Conservation (phyloP, 2,888 invertebrate genomes). For the Sipha maydis region DNA sequence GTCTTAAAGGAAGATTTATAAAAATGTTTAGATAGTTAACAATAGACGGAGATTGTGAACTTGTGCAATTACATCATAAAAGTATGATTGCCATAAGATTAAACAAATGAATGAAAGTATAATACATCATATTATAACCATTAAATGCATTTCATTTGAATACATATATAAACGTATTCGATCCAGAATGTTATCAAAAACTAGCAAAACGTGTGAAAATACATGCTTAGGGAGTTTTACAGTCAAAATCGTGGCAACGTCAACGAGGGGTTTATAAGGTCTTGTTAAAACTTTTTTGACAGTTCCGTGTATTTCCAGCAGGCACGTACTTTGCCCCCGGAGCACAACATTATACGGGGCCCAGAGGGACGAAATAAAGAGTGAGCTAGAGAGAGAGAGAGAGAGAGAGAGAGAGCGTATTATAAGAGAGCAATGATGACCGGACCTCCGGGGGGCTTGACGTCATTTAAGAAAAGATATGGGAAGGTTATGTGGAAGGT, state of each 20-base stretch:
- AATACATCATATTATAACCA: too few relatives aligned
- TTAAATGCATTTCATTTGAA: too few relatives aligned
- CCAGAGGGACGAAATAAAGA: background rate
- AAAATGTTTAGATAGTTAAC: too few relatives aligned
- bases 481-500: background rate
- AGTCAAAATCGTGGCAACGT: background rate
- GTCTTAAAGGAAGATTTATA: background rate
- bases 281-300: slow-evolving; percentile 42
- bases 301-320: slow-evolving; percentile 1
- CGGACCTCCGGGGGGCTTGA: background rate
- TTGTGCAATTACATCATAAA: too few relatives aligned
- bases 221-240: background rate
- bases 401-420: background rate
- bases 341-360: background rate
- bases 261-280: slow-evolving; percentile 11
- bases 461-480: background rate
- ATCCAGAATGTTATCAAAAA: too few relatives aligned
- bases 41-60: too few relatives aligned
- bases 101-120: too few relatives aligned
- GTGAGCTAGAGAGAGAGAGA: background rate
- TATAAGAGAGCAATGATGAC: background rate
- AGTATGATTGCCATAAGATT: too few relatives aligned
- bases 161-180: too few relatives aligned
- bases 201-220: background rate
- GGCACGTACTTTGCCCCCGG: background rate